These are phyloP conservation scores for Caerostris darwini DNA, from an alignment of 1,140 invertebrate species.

Conservation along the genomic window DNA sequence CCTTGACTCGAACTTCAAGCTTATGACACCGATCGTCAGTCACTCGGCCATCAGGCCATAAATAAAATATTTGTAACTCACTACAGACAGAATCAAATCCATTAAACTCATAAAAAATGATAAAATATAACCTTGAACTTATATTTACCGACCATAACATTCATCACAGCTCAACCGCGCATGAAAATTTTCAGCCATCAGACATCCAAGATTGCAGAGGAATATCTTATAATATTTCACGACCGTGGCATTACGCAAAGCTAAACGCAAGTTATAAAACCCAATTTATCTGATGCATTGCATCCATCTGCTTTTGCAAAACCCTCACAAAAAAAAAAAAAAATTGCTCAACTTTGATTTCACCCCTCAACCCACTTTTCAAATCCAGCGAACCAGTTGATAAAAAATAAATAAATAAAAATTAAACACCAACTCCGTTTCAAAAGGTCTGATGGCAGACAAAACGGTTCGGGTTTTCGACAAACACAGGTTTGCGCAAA, in stretches of 20 bases:
- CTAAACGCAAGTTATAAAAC: neutral
- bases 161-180: neutral
- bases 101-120: neutral
- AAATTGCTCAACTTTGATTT: neutral
- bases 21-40: too few species aligned
- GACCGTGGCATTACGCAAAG: neutral
- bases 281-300: neutral
- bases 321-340: neutral
- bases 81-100: neutral
- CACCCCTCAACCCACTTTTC: neutral
- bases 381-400: neutral
- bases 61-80: too few species aligned
- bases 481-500: slow-evolving; percentile 1
- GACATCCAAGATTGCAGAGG: neutral
- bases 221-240: neutral
- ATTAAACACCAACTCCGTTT: neutral
- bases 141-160: neutral
- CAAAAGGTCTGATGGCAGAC: neutral
- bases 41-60: too few species aligned
- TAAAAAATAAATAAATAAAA: neutral
- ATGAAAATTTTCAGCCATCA: neutral
- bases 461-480: neutral
- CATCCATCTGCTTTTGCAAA: neutral
- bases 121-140: neutral
- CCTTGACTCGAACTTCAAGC: too few species aligned